A percentile compares a stretch with the other conserved stretches of the same genome.
Conservation (phyloP, 1,140 invertebrate genomes). For the Microplitis demolitor region DNA sequence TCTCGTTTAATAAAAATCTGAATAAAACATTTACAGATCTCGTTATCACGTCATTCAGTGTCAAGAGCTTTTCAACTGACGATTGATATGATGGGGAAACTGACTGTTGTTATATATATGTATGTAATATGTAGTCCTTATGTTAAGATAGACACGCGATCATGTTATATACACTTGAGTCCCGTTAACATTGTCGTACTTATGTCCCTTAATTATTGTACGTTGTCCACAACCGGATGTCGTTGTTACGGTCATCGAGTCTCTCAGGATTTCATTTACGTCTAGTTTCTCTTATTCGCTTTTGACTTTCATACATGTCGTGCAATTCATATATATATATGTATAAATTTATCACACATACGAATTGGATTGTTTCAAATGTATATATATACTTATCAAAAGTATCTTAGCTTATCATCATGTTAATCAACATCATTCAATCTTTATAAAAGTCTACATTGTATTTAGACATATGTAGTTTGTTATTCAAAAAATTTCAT, state of each 20-base stretch:
- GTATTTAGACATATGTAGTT: no score
- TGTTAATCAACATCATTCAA: neutral
- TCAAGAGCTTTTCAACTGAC: no score
- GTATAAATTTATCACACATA: neutral
- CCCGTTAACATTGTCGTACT: slow-evolving; percentile 25
- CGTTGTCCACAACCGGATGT: slow-evolving; percentile 26
- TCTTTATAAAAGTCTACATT: no score
- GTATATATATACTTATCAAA: neutral
- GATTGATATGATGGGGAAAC: no score
- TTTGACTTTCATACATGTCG: neutral
- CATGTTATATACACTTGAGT: slow-evolving; percentile 1
- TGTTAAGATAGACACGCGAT: neutral
- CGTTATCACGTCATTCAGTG: no score
- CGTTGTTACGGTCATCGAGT: slow-evolving; percentile 32
- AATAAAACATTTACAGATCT: no score
- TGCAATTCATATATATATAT: neutral
- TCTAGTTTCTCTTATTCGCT: neutral
- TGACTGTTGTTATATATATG: neutral
- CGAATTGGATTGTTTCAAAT: neutral
- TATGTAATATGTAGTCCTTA: neutral
- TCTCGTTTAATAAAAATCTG: no score
- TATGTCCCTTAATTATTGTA: slow-evolving; percentile 27
- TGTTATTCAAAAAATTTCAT: no score
- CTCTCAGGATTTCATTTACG: slow-evolving; percentile 20
- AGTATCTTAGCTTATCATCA: neutral